Conservation (phyloP, 2,888 invertebrate genomes). For the Xestoiulus laeticollis region DNA sequence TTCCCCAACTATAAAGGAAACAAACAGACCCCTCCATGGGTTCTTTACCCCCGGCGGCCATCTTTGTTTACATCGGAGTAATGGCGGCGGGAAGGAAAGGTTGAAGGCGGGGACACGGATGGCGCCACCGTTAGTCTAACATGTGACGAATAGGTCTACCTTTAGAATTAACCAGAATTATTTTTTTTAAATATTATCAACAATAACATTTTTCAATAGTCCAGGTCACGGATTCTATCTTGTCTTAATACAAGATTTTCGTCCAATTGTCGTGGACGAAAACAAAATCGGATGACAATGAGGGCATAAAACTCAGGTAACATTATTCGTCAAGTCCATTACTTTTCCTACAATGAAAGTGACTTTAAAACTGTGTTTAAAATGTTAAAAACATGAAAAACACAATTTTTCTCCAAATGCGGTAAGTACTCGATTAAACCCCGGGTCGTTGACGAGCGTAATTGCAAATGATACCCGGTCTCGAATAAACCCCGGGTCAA, state of each 20-base stretch:
- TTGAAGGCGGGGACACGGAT: neutral
- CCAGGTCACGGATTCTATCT: too few species aligned
- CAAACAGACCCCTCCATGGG: neutral
- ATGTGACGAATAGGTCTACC: neutral
- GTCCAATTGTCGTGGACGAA: too few species aligned
- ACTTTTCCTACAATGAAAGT: neutral
- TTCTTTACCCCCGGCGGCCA: constrained; percentile 26
- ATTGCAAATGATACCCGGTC: too few species aligned
- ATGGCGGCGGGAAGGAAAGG: neutral
- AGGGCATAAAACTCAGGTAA: neutral
- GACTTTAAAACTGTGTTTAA: neutral
- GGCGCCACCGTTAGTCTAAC: neutral
- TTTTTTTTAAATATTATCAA: too few species aligned
- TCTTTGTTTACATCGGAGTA: constrained; percentile 4
- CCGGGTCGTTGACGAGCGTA: too few species aligned
- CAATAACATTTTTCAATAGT: too few species aligned
- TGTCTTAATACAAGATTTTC: too few species aligned
- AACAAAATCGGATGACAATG: too few species aligned
- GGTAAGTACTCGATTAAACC: too few species aligned
- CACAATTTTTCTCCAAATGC: neutral
- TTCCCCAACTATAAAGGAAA: constrained; percentile 12
- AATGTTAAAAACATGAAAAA: neutral
- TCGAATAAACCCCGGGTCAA: too few species aligned
- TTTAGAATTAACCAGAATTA: too few species aligned
- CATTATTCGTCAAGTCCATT: neutral